phyloP scores from a whole-genome alignment of 2,113 vertebrate species.

The Microtus richardsoni region DNA sequence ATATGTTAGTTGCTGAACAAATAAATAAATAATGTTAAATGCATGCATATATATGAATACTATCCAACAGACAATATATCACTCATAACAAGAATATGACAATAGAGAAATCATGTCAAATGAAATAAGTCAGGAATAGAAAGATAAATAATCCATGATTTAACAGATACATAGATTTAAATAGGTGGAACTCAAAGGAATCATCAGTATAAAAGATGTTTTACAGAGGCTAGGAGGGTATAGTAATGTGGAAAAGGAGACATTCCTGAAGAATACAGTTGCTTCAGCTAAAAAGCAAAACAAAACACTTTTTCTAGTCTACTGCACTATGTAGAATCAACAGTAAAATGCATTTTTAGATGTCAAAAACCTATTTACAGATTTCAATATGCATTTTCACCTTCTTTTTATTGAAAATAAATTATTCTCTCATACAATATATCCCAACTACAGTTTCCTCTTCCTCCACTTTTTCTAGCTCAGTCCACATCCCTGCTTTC shows the following conservation, averaged over 20 bases:
- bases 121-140: not conserved
- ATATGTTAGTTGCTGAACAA: not conserved
- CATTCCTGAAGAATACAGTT: not conserved
- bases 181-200: not conserved
- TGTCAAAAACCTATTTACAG: not conserved
- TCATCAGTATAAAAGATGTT: not conserved
- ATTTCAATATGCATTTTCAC: not conserved
- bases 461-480: not conserved
- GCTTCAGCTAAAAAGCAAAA: not conserved
- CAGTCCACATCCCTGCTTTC: not conserved
- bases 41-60: not conserved
- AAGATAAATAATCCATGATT: not conserved
- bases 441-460: not conserved
- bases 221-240: not conserved
- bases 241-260: not conserved
- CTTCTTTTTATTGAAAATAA: not conserved
- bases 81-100: not conserved
- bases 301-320: not conserved
- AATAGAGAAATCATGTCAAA: not conserved
- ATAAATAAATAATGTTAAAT: not conserved
- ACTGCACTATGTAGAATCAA: not conserved
- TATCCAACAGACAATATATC: not conserved
- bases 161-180: not conserved
- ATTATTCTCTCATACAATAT: not conserved
- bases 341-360: not conserved